Conservation (phyloP, 2,888 invertebrate genomes). For the Acleris emargana region DNA sequence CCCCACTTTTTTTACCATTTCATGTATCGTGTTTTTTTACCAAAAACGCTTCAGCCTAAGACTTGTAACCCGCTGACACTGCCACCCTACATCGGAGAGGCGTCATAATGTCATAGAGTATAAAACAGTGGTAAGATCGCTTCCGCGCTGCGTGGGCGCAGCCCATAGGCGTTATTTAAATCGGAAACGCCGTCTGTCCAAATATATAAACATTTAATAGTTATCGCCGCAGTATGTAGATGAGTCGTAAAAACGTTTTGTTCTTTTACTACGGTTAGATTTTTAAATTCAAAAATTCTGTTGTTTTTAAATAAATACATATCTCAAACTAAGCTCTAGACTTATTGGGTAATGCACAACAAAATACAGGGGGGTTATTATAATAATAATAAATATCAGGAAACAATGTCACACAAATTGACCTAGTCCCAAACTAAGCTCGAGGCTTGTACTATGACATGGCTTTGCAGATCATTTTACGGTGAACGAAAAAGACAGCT, state of each 20-base stretch:
- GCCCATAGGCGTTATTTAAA: constrained; percentile 43
- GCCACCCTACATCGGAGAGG: constrained; percentile 38
- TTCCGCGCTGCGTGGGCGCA: constrained; percentile 62
- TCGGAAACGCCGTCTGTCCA: constrained; percentile 16
- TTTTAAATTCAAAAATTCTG: not conserved
- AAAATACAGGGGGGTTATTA: too few species aligned
- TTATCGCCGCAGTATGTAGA: constrained; percentile 11
- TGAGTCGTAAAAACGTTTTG: constrained; percentile 23
- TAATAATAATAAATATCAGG: too few species aligned
- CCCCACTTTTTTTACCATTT: too few species aligned
- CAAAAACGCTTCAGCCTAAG: too few species aligned
- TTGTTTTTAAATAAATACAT: not conserved
- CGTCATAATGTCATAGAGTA: constrained; percentile 46
- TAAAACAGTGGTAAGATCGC: constrained; percentile 61
- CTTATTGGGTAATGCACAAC: too few species aligned
- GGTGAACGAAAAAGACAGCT: too few species aligned
- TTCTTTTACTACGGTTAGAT: not conserved
- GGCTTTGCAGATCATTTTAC: too few species aligned
- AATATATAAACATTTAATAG: constrained; percentile 26
- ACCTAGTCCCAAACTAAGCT: too few species aligned
- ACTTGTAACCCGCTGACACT: constrained; percentile 20
- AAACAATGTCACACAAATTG: too few species aligned
- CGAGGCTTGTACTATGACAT: too few species aligned
- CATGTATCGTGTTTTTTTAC: too few species aligned
- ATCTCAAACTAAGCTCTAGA: too few species aligned